Evolutionary conservation across 2,113 vertebrate species (phyloP).

Genomic region (Stomatorhinus ivindoensis): DNA sequence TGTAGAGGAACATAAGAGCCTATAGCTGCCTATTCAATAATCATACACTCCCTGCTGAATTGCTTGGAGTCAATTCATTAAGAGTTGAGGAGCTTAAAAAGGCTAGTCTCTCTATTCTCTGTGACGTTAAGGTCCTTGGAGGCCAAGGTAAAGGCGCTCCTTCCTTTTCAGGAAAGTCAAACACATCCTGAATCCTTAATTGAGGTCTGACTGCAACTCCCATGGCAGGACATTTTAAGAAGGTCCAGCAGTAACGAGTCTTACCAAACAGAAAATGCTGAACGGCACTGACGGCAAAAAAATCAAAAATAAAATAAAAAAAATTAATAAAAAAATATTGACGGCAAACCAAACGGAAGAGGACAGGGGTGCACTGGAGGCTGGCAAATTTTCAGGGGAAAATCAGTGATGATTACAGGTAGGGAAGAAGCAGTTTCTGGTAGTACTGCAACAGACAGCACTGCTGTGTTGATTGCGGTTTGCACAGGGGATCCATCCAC

Average conservation of each 20-base stretch:
- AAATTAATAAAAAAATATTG: no score
- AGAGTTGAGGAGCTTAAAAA: not conserved
- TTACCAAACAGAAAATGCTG: not conserved
- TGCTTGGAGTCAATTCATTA: not conserved
- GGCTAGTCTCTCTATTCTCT: not conserved
- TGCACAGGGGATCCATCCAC: not conserved
- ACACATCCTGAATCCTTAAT: not conserved
- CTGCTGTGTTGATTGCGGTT: not conserved
- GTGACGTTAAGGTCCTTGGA: not conserved
- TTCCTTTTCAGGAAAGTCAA: not conserved
- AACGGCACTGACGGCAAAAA: no score
- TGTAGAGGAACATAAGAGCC: not conserved
- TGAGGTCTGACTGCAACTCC: not conserved
- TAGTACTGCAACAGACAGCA: not conserved
- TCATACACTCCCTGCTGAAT: slow-evolving; percentile 22
- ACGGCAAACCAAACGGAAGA: not conserved
- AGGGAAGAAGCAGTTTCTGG: not conserved
- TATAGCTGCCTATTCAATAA: slow-evolving; percentile 30
- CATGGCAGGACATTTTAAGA: not conserved
- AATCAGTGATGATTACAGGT: not conserved
- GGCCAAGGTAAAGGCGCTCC: not conserved
- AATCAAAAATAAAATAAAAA: no score
- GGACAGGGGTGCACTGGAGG: not conserved
- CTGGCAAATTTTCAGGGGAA: not conserved
- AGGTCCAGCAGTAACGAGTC: not conserved